These are phyloP conservation scores for Enoplolaimus lenunculus DNA, from an alignment of 2,888 invertebrate species.

Conservation along the genomic window DNA sequence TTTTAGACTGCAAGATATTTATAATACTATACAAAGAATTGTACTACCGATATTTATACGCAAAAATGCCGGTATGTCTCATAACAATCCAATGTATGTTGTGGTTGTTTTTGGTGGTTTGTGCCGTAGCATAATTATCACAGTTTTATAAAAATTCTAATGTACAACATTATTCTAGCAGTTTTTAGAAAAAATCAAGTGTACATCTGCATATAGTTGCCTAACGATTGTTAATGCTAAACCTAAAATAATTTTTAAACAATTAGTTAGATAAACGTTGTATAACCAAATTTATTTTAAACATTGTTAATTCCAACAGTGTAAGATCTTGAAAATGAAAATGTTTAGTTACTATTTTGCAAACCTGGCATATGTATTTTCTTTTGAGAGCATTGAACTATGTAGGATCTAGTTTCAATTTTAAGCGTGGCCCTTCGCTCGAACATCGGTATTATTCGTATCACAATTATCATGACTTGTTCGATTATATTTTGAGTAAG, in stretches of 20 bases:
- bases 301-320: conserved; percentile 25
- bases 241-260: too few species aligned
- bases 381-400: background rate
- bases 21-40: conserved; percentile 90
- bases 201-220: too few species aligned
- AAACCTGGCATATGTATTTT: conserved; percentile 15
- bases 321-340: background rate
- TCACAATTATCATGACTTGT: conserved; percentile 92
- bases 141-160: too few species aligned
- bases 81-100: too few species aligned
- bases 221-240: too few species aligned
- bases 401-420: too few species aligned
- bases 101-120: too few species aligned
- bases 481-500: conserved; percentile 77
- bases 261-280: too few species aligned
- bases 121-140: too few species aligned
- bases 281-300: background rate
- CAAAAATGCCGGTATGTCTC: conserved; percentile 56
- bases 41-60: conserved; percentile 92
- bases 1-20: conserved; percentile 56
- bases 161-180: too few species aligned
- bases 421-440: conserved; percentile 65
- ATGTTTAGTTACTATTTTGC: background rate
- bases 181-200: too few species aligned
- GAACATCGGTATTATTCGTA: conserved; percentile 88